A percentile compares a stretch with the other conserved stretches of the same genome.
phyloP scores from a whole-genome alignment of 2,113 vertebrate species.

The Phylloscopus trochilus region DNA sequence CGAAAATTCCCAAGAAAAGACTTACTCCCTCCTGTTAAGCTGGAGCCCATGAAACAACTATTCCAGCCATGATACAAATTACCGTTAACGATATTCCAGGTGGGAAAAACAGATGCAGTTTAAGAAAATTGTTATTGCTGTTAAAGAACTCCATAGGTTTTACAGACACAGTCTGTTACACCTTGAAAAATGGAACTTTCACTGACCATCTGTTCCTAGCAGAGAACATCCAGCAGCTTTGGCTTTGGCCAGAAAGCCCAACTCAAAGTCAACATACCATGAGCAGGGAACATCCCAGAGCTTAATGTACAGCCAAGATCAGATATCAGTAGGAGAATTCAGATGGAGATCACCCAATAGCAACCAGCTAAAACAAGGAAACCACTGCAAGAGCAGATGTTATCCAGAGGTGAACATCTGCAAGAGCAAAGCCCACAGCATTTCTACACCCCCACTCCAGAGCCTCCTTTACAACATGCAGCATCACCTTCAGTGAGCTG shows the following conservation, averaged over 20 bases:
- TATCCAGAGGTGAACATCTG: not conserved
- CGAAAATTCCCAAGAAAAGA: not conserved
- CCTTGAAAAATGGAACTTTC: constrained; percentile 23
- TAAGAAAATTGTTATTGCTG: constrained; percentile 26
- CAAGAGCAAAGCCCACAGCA: fast-evolving
- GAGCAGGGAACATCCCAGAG: not conserved
- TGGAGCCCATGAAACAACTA: not conserved
- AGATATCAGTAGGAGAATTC: not conserved
- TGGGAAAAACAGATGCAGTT: constrained; percentile 44
- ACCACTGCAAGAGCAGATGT: not conserved
- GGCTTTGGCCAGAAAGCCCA: not conserved
- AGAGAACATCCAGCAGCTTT: not conserved
- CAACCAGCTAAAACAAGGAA: not conserved
- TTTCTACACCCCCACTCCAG: not conserved
- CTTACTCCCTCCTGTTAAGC: not conserved
- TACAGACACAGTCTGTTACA: not conserved
- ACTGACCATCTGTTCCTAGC: constrained; percentile 31
- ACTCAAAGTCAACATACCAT: fast-evolving
- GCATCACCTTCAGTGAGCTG: not conserved
- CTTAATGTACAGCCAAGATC: not conserved
- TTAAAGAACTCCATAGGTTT: not conserved
- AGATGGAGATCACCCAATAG: not conserved
- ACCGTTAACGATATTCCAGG: not conserved
- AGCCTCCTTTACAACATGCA: not conserved
- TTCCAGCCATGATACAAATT: not conserved